Conservation (phyloP, 2,888 invertebrate genomes). For the Nudaria mundana region DNA sequence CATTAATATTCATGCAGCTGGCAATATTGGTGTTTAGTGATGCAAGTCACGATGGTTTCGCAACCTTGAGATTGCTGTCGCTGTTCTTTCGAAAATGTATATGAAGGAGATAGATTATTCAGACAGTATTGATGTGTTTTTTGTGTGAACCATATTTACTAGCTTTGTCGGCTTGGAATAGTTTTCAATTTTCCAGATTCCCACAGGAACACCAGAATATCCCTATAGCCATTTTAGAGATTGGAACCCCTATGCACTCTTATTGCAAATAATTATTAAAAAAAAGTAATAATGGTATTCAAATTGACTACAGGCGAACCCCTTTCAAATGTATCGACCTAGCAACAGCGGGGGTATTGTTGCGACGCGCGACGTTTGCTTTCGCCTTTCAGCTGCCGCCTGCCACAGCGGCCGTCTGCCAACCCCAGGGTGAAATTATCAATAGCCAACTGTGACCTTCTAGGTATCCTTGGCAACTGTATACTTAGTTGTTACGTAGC, state of each 20-base stretch:
- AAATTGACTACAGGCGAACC: constrained; percentile 15
- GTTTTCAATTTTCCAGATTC: no score
- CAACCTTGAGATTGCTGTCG: neutral
- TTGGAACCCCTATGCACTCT: no score
- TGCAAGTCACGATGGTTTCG: neutral
- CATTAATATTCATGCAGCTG: neutral
- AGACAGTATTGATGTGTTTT: neutral
- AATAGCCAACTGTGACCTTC: constrained; percentile 23
- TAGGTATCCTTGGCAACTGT: constrained; percentile 30
- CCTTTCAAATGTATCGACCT: constrained; percentile 18
- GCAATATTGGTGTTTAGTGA: neutral
- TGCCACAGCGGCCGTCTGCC: constrained; percentile 13
- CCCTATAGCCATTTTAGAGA: no score
- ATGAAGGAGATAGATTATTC: neutral
- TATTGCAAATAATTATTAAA: constrained; percentile 3
- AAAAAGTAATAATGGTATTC: constrained; percentile 13
- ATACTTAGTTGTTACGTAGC: constrained; percentile 7
- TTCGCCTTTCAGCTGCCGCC: no score
- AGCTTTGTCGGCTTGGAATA: no score
- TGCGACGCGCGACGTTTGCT: no score
- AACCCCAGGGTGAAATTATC: constrained; percentile 21
- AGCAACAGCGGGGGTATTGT: constrained; percentile 29
- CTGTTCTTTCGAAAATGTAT: neutral
- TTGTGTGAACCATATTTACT: no score
- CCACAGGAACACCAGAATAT: no score